A percentile compares a stretch with the other conserved stretches of the same genome.
Evolutionary conservation across 2,888 invertebrate species (phyloP).

Genomic region (Nymphalis polychloros): DNA sequence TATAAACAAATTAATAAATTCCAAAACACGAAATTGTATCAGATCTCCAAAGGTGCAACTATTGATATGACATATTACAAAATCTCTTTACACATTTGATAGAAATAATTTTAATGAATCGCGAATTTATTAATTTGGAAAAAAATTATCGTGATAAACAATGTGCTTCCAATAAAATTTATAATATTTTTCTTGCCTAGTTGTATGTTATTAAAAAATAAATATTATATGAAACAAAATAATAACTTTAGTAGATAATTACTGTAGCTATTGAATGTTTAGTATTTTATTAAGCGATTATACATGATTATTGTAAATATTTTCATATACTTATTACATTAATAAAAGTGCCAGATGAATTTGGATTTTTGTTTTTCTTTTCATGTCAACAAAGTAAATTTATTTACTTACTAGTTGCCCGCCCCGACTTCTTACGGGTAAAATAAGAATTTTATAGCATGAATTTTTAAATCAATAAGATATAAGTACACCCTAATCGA

Average conservation of each 20-base stretch:
- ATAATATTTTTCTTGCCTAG: conserved; percentile 50
- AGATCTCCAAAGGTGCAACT: not conserved
- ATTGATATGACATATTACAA: not conserved
- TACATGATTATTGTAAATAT: conserved; percentile 61
- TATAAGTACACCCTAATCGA: too few relatives aligned
- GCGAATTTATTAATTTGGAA: conserved; percentile 4
- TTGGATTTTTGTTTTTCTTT: conserved; percentile 47
- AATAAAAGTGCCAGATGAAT: conserved; percentile 75
- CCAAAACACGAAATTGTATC: not conserved
- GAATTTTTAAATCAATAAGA: too few relatives aligned
- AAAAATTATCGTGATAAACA: conserved; percentile 38
- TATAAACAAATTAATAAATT: not conserved
- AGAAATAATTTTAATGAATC: not conserved
- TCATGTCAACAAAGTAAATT: conserved; percentile 1
- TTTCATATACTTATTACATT: conserved; percentile 47
- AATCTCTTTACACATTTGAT: not conserved
- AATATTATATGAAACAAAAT: conserved; percentile 19
- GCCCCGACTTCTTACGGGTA: too few relatives aligned
- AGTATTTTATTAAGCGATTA: conserved; percentile 40
- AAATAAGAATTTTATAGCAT: too few relatives aligned
- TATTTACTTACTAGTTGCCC: not conserved
- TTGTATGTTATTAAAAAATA: conserved; percentile 40
- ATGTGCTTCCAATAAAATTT: conserved; percentile 50
- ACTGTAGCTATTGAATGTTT: conserved; percentile 51
- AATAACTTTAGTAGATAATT: conserved; percentile 53